phyloP scores from a whole-genome alignment of 1,140 invertebrate genomes.

The Orchestia grillus region DNA sequence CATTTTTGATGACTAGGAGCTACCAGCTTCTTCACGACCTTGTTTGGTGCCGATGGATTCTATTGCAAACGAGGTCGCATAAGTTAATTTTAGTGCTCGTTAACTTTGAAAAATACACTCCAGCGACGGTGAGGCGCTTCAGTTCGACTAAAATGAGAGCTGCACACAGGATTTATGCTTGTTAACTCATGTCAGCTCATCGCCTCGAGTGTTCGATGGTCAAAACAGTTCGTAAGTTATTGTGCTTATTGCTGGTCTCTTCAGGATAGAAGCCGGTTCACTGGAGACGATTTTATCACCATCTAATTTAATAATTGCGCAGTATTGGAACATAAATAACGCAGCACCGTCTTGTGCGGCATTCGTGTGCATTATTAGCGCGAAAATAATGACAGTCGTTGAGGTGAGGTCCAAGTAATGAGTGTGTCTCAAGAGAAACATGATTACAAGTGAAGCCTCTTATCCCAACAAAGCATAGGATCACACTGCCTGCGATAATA shows the following conservation, averaged over 20 bases:
- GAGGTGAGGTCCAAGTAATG: not conserved
- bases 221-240: not conserved
- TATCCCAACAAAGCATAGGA: constrained; percentile 1
- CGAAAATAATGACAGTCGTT: not conserved
- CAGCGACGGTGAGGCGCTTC: not conserved
- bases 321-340: not conserved
- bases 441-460: not conserved
- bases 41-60: not conserved
- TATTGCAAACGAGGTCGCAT: not conserved
- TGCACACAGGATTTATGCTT: not conserved
- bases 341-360: not conserved
- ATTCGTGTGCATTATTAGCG: not conserved
- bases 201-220: not conserved
- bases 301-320: not conserved
- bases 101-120: not conserved
- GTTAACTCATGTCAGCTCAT: not conserved
- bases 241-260: not conserved
- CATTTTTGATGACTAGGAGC: not conserved
- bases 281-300: not conserved
- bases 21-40: not conserved
- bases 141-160: not conserved
- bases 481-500: not conserved
- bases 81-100: constrained; percentile 10
- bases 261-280: not conserved
- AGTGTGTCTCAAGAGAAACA: not conserved